phyloP scores from a whole-genome alignment of 1,140 invertebrate species.

The Trichonephila clavipes region DNA sequence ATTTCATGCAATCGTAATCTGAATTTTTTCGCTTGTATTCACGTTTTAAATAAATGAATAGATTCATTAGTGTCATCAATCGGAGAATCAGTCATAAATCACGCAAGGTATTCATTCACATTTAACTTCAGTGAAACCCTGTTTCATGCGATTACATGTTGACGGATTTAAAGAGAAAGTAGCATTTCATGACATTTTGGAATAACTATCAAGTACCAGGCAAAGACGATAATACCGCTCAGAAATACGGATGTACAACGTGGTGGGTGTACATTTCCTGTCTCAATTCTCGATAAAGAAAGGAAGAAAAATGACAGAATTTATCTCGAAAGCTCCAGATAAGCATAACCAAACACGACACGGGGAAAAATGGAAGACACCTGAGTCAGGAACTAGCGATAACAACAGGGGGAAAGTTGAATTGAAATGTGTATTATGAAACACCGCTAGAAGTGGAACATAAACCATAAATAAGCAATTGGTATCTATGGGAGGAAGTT shows the following conservation, averaged over 20 bases:
- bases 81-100: no score
- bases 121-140: no score
- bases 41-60: no score
- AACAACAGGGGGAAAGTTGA: background rate
- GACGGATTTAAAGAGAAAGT: background rate
- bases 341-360: background rate
- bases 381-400: background rate
- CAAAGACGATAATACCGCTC: background rate
- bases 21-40: no score
- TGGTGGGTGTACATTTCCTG: conserved; percentile 8
- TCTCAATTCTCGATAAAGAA: background rate
- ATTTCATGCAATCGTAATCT: no score
- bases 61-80: no score
- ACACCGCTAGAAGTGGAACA: background rate
- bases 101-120: no score
- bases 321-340: background rate
- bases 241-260: conserved; percentile 18
- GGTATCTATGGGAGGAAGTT: background rate
- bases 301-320: background rate
- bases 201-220: background rate
- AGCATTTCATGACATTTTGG: background rate
- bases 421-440: background rate
- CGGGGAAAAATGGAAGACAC: background rate
- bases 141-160: background rate
- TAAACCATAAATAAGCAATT: background rate